Evolutionary conservation across 1,140 invertebrate genomes (phyloP), one percentile per base, ranked within the genome.

Genomic region (Ceratitis capitata): DNA sequence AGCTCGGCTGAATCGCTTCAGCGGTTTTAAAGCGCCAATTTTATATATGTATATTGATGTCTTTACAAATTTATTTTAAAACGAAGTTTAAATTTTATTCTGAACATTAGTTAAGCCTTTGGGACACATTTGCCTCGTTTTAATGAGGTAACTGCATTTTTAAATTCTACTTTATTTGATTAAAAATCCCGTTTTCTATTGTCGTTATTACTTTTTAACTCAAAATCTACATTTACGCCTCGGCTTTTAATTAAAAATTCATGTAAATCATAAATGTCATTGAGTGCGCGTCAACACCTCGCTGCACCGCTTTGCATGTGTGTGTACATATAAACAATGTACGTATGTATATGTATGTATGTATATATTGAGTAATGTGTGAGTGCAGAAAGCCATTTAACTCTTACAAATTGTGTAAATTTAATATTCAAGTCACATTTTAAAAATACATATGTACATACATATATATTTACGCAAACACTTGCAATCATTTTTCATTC

Each of bases 391-490:
- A 6, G 51, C 4, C 45, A 47, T 78, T 45, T 26, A 47, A 26
- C 45, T 39, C 26, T 78, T 78, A 45, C 42, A 78, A 78, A 78
- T 78, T 78, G 45, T 78, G 6, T 7, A 23, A 78, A 78, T 78
- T 78, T 78, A 45, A 45, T 78, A 78, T 78, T 78, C 69, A 26
- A 74, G 39, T 74, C 35, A 74, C 39, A 74, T 45, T 74, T 74
- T 23, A 10, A 74, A 74, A 74, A 74, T 6, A 26, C 7, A 61
- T 7, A 61, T 74, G 14, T 10, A 2, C 16, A n/a, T 23, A 78
- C 32, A 42, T 42, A 6, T n/a, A 14, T 9, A 78, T 23, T 12
- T n/a, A 2, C 69, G 7, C 12, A 26, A 35, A 14, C 69, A 35
- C 39, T n/a, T 2, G 26, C 61, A 1, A 19, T 7, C 69, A 23